Evolutionary conservation across 2,888 invertebrate genomes (phyloP).

Genomic region (Junonia oenone): DNA sequence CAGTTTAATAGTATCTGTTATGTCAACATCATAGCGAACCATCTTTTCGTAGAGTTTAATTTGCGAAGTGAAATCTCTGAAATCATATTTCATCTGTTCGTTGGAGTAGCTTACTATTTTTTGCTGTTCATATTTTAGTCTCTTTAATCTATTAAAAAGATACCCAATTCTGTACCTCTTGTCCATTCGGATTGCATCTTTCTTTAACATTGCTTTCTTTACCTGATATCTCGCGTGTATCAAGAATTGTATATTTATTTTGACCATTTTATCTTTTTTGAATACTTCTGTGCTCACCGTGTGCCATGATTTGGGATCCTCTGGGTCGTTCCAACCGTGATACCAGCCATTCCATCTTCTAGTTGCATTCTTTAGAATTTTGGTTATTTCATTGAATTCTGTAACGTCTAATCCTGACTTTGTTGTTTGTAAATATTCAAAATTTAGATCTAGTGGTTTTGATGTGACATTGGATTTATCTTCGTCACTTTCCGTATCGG

Average conservation of each 20-base stretch:
- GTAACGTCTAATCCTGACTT: conserved; percentile 15
- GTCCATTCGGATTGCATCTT: conserved; percentile 29
- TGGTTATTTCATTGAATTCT: conserved; percentile 30
- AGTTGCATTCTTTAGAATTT: conserved; percentile 18
- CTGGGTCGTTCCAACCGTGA: conserved; percentile 21
- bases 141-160: conserved; percentile 43
- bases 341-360: conserved; percentile 11
- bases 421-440: conserved; percentile 13
- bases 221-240: conserved; percentile 42
- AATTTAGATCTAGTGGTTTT: neutral
- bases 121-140: conserved; percentile 38
- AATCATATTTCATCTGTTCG: neutral
- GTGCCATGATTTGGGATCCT: conserved; percentile 1
- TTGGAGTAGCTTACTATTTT: conserved; percentile 29
- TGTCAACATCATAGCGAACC: conserved; percentile 39
- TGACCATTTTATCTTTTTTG: conserved; percentile 16
- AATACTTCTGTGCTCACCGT: conserved; percentile 1
- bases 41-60: conserved; percentile 39
- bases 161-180: conserved; percentile 46
- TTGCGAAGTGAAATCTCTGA: conserved; percentile 4
- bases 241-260: conserved; percentile 34
- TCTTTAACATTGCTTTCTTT: conserved; percentile 34
- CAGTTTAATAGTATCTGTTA: conserved; percentile 35
- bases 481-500: neutral
- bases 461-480: conserved; percentile 4